Percentiles rank a stretch among this genome's conserved stretches.
Evolutionary conservation across 2,888 invertebrate species (phyloP).

Genomic region (Spatulosminthurus flaviceps): DNA sequence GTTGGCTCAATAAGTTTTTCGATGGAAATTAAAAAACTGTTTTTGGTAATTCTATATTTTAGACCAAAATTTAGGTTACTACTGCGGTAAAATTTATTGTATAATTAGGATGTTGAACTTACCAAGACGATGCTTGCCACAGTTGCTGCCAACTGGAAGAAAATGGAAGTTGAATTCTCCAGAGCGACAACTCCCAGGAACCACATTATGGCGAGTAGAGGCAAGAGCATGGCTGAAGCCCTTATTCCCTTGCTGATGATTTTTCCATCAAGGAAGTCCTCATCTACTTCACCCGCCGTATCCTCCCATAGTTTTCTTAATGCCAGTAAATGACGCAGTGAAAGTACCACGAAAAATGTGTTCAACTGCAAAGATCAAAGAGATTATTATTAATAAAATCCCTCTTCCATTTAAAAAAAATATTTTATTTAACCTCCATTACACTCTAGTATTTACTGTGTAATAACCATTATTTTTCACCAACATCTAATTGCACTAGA

Average conservation of each 20-base stretch:
- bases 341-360: conserved; percentile 66
- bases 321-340: conserved; percentile 64
- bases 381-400: not conserved
- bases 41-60: no score
- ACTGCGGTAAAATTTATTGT: no score
- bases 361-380: conserved; percentile 65
- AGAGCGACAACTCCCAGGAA: conserved; percentile 78
- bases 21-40: no score
- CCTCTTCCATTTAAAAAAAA: no score
- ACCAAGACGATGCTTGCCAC: conserved; percentile 65
- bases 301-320: conserved; percentile 63
- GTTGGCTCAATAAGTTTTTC: no score
- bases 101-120: conserved; percentile 50
- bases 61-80: no score
- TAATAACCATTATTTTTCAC: no score
- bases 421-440: no score
- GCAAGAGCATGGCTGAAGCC: conserved; percentile 76
- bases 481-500: no score
- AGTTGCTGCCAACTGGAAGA: conserved; percentile 65
- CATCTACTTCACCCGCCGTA: conserved; percentile 61
- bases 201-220: conserved; percentile 78
- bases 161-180: conserved; percentile 71
- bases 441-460: no score
- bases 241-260: conserved; percentile 64
- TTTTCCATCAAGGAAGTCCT: conserved; percentile 63